These are phyloP conservation scores for Xestobium rufovillosum DNA, from an alignment of 2,888 invertebrate genomes.

Conservation along the genomic window DNA sequence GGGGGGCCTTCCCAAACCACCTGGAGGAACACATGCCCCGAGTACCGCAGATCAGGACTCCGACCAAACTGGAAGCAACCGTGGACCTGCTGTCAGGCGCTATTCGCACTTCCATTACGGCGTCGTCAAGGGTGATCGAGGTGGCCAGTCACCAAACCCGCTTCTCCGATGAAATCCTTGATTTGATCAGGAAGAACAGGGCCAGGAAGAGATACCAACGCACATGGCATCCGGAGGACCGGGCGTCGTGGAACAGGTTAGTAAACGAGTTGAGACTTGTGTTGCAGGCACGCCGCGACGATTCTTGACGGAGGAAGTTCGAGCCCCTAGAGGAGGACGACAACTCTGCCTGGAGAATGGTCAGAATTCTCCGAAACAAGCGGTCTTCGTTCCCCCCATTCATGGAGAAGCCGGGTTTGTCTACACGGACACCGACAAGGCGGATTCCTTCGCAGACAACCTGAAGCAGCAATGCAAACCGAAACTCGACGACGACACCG, in stretches of 20 bases:
- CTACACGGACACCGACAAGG: slow-evolving; percentile 8
- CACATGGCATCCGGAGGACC: not conserved
- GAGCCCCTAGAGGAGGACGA: slow-evolving; percentile 4
- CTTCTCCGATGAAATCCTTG: not conserved
- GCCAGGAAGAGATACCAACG: slow-evolving; percentile 6
- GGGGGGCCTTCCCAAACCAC: not conserved
- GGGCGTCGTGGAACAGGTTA: not conserved
- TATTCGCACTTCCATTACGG: not conserved
- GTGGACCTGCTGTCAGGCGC: not conserved
- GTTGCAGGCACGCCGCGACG: not conserved
- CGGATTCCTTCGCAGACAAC: slow-evolving; percentile 8
- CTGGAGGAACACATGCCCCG: not conserved
- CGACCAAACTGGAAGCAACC: not conserved
- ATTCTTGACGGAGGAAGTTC: slow-evolving; percentile 1
- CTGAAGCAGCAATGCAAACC: slow-evolving; percentile 9
- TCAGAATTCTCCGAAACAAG: slow-evolving; percentile 3
- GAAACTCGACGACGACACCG: slow-evolving; percentile 8
- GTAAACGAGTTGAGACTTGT: not conserved
- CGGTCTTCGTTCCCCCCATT: slow-evolving; percentile 1
- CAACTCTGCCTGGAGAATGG: slow-evolving; percentile 8
- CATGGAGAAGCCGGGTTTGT: slow-evolving; percentile 10
- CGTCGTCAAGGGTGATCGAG: not conserved
- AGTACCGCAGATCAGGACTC: not conserved
- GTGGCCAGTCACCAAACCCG: too few relatives aligned
- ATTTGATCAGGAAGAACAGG: not conserved